Evolutionary conservation across 1,140 invertebrate genomes (phyloP).

Genomic region (Drosophila mojavensis): DNA sequence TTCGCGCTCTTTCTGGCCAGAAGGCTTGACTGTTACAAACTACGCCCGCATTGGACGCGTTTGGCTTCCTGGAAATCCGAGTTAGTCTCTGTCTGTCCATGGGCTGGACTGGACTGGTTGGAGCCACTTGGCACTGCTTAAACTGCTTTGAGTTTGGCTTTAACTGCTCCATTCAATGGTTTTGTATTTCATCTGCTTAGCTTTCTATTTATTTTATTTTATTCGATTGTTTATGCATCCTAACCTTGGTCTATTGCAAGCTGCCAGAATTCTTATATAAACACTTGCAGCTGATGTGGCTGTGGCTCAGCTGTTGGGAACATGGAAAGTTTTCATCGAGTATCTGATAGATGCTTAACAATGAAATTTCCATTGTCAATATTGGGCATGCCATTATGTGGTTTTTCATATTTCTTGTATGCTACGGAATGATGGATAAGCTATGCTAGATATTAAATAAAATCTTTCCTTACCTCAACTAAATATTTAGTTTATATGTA

Average conservation of each 20-base stretch:
- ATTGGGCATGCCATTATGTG: not conserved
- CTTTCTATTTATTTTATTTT: conserved; percentile 14
- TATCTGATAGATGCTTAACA: not conserved
- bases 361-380: not conserved
- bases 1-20: conserved; percentile 1
- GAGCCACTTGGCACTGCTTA: conserved; percentile 21
- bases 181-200: conserved; percentile 18
- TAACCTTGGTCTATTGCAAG: conserved; percentile 36
- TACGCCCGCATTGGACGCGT: not conserved
- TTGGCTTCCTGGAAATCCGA: conserved; percentile 35
- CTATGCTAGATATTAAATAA: not conserved
- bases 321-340: conserved; percentile 45
- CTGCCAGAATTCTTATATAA: conserved; percentile 49
- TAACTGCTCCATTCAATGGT: conserved; percentile 13
- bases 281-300: conserved; percentile 47
- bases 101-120: conserved; percentile 27
- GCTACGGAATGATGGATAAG: not conserved
- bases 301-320: not conserved
- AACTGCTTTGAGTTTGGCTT: not conserved
- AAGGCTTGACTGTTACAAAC: conserved; percentile 23
- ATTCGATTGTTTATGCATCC: conserved; percentile 55
- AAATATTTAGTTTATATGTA: too few relatives aligned
- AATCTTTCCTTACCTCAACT: too few relatives aligned
- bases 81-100: conserved; percentile 3
- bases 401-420: not conserved